phyloP scores from a whole-genome alignment of 2,888 invertebrate species.

The Gastrophysa polygoni region DNA sequence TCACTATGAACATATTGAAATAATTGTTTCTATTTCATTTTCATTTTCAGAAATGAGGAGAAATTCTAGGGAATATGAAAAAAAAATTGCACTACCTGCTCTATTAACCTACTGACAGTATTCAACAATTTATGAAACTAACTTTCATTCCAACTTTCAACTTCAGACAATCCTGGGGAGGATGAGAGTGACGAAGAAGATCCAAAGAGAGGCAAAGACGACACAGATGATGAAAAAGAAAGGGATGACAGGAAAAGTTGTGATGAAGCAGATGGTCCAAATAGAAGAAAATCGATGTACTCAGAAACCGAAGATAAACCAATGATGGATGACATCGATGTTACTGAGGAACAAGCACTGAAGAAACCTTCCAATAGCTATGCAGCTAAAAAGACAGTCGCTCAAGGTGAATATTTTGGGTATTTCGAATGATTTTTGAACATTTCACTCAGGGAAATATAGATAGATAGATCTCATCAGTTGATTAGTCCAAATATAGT shows the following conservation, averaged over 20 bases:
- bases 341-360: conserved; percentile 27
- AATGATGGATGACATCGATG: conserved; percentile 18
- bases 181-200: not conserved
- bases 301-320: conserved; percentile 29
- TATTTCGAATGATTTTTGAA: not conserved
- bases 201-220: not conserved
- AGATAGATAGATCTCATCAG: too few relatives aligned
- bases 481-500: too few relatives aligned
- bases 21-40: too few relatives aligned
- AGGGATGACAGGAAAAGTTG: not conserved
- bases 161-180: not conserved
- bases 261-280: conserved; percentile 22
- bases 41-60: too few relatives aligned
- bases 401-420: conserved; percentile 55
- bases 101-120: too few relatives aligned
- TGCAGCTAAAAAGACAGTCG: conserved; percentile 66
- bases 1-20: too few relatives aligned
- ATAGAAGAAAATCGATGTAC: conserved; percentile 19
- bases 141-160: too few relatives aligned
- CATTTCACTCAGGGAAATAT: too few relatives aligned
- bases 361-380: conserved; percentile 54
- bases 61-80: too few relatives aligned
- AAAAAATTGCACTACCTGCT: too few relatives aligned
- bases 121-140: too few relatives aligned
- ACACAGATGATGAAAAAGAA: not conserved